These are phyloP conservation scores for Neodiprion fabricii DNA, from an alignment of 1,140 invertebrate genomes.

Conservation along the genomic window DNA sequence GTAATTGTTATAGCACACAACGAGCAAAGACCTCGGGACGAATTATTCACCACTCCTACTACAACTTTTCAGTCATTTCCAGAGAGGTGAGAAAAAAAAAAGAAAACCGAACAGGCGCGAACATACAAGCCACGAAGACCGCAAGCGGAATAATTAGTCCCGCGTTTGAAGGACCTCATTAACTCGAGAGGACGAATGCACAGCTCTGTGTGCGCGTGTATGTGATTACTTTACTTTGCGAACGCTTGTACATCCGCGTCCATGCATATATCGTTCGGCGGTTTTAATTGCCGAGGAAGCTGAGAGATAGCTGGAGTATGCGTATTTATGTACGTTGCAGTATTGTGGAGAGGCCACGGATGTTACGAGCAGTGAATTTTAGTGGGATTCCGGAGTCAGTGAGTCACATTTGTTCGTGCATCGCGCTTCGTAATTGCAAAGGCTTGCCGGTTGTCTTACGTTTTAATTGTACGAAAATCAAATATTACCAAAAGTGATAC, in stretches of 20 bases:
- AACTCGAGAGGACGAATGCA: conserved; percentile 31
- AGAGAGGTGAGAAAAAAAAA: too few relatives aligned
- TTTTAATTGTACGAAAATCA: too few relatives aligned
- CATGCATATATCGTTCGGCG: conserved; percentile 16
- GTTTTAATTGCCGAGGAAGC: conserved; percentile 16
- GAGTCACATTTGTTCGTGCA: background rate
- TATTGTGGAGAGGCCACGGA: conserved; percentile 5
- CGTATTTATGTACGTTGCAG: too few relatives aligned
- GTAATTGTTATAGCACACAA: too few relatives aligned
- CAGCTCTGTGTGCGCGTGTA: background rate
- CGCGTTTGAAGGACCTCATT: conserved; percentile 45
- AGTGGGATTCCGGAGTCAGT: conserved; percentile 17
- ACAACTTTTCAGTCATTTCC: too few relatives aligned
- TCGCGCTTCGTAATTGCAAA: background rate
- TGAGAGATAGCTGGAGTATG: conserved; percentile 21
- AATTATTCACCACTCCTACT: too few relatives aligned
- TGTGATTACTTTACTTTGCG: background rate
- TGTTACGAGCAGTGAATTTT: conserved; percentile 16
- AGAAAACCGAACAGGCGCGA: too few relatives aligned
- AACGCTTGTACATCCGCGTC: background rate
- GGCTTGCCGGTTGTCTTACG: too few relatives aligned
- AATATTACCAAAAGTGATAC: too few relatives aligned
- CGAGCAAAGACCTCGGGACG: too few relatives aligned
- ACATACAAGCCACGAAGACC: too few relatives aligned
- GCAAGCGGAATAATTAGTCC: conserved; percentile 40